Percentiles rank a stretch among this genome's conserved stretches.
Evolutionary conservation across 2,113 vertebrate species (phyloP).

Genomic region (Papio anubis): DNA sequence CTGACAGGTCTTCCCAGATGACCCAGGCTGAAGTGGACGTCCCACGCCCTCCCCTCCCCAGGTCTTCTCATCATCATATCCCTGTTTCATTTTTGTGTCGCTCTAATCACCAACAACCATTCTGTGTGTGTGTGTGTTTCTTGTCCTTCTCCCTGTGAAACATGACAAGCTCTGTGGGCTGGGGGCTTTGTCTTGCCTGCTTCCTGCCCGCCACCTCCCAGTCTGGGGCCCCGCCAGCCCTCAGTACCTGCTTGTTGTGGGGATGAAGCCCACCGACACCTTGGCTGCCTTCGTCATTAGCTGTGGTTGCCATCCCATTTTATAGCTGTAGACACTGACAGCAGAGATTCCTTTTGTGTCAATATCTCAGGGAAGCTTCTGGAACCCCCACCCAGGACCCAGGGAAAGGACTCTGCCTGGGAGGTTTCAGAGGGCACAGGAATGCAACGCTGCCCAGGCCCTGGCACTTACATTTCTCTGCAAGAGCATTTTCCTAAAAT

Average conservation of each 20-base stretch:
- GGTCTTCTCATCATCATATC: too few relatives aligned
- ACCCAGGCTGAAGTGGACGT: not conserved
- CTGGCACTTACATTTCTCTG: not conserved
- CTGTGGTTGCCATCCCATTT: not conserved
- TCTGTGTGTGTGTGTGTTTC: not conserved
- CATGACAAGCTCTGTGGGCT: rapidly evolving
- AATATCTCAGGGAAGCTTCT: not conserved
- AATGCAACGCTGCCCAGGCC: too few relatives aligned
- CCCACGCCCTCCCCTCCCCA: not conserved
- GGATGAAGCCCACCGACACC: not conserved
- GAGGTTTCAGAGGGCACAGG: not conserved
- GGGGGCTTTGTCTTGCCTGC: not conserved
- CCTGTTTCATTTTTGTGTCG: not conserved
- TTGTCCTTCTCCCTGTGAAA: not conserved
- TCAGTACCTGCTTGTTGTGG: not conserved
- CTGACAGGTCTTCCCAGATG: not conserved
- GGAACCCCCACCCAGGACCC: not conserved
- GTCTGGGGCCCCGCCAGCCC: not conserved
- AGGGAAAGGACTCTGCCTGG: not conserved
- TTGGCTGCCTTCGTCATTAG: too few relatives aligned
- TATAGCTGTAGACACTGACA: not conserved
- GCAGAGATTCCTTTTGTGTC: not conserved
- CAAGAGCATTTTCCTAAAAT: not conserved
- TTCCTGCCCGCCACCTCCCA: too few relatives aligned
- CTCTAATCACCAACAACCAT: not conserved